A percentile compares a stretch with the other conserved stretches of the same genome.
phyloP scores from a whole-genome alignment of 2,888 invertebrate species.

The Cremastinae sp. region DNA sequence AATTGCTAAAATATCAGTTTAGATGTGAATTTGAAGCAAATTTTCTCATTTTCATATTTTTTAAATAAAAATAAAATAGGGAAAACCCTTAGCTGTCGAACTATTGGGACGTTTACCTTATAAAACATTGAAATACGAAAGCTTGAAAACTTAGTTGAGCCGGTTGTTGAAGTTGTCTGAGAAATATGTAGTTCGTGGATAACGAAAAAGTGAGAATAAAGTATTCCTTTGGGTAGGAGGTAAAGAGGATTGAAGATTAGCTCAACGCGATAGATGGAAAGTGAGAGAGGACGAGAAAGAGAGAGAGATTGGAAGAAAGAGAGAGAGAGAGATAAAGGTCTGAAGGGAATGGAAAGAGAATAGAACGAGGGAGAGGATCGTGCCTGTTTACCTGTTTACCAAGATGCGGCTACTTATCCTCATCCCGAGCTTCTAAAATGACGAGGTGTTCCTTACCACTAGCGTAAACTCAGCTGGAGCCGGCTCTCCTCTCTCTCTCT shows the following conservation, averaged over 20 bases:
- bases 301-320: conserved; percentile 16
- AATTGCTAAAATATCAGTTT: too few species aligned
- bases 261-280: conserved; percentile 16
- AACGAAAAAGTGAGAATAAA: too few species aligned
- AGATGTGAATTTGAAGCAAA: too few species aligned
- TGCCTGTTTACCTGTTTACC: conserved; percentile 75
- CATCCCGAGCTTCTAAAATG: conserved; percentile 66
- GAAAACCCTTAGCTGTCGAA: too few species aligned
- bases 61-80: too few species aligned
- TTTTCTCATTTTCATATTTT: too few species aligned
- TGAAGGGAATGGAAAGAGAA: conserved; percentile 18
- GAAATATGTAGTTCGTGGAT: too few species aligned
- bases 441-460: conserved; percentile 58
- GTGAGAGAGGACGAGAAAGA: conserved; percentile 3
- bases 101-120: too few species aligned
- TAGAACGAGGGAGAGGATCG: conserved; percentile 53
- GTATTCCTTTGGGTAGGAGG: conserved; percentile 14
- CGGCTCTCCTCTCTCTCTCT: too few species aligned
- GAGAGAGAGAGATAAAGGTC: conserved; percentile 12
- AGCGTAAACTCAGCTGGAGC: conserved; percentile 10
- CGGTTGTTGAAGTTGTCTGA: too few species aligned
- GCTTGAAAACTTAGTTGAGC: too few species aligned
- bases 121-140: too few species aligned
- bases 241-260: conserved; percentile 6
- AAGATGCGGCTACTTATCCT: conserved; percentile 72